These are phyloP conservation scores for Tachyglossus aculeatus DNA, from an alignment of 2,797 vertebrate genomes.

Conservation along the genomic window DNA sequence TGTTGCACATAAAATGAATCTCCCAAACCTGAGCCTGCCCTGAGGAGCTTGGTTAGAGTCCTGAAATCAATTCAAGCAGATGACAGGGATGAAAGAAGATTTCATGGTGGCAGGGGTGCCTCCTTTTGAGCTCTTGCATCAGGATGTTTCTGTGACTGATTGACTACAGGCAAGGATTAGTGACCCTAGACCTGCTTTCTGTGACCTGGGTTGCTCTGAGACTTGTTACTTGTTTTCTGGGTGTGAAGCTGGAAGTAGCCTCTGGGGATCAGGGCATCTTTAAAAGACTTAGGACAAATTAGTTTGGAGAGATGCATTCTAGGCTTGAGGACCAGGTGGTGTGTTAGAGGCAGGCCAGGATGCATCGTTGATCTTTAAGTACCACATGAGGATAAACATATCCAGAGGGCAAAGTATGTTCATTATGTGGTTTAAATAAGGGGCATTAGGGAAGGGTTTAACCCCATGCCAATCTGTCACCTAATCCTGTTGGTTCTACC, in stretches of 20 bases:
- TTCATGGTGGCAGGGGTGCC: slow-evolving; percentile 60
- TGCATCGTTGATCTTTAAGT: slow-evolving; percentile 7
- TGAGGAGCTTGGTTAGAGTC: slow-evolving; percentile 35
- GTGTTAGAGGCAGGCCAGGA: not conserved
- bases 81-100: slow-evolving; percentile 55
- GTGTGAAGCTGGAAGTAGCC: slow-evolving; percentile 8
- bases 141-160: slow-evolving; percentile 41
- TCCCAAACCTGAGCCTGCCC: slow-evolving; percentile 20
- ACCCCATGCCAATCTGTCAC: no score
- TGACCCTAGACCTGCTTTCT: slow-evolving; percentile 28
- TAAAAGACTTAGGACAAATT: not conserved
- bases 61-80: slow-evolving; percentile 54
- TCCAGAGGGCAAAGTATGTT: not conserved
- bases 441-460: no score
- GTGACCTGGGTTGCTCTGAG: slow-evolving; percentile 2
- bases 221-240: no score
- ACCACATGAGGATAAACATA: not conserved
- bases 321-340: not conserved
- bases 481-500: no score
- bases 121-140: slow-evolving; percentile 41
- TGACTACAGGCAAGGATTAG: slow-evolving; percentile 58
- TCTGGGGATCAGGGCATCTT: slow-evolving; percentile 2
- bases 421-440: not conserved
- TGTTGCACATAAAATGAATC: slow-evolving; percentile 5
- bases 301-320: not conserved